Evolutionary conservation across 2,113 vertebrate genomes (phyloP), one percentile per base, ranked within the genome.

Genomic region (Tiliqua scincoides): DNA sequence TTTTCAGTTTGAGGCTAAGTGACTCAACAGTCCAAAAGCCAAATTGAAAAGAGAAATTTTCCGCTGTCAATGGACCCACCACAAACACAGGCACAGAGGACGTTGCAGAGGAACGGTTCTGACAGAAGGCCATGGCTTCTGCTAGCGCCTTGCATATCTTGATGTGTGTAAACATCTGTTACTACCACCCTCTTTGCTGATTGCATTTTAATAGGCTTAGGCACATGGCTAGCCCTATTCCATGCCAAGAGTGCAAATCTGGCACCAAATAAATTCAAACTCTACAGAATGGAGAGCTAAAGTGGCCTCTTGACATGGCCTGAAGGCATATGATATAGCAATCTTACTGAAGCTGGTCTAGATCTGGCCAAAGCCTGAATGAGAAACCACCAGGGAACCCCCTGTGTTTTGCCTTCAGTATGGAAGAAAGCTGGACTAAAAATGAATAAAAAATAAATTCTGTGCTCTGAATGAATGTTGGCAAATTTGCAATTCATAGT

Each of bases 31-130:
- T 0, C 54, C 35, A 7, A 80, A 32, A 79, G 20, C 54, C 8
- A 35, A 0, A 40, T 1, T 11, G 1, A 1, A 21, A 1, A 1
- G 10, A 43, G 6, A 2, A 32, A 0, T 62, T 30, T 88, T 1
- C 37, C 43, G 0, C 76, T 59, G n/a, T 11, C 74, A 6, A 3
- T 1, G 3, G 0, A 59, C 3, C 0, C 0, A 0, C 79, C 72
- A 72, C 54, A 43, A 61, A 40, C 0, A 48, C 15, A 48, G 32
- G 3, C 0, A 0, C 6, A 9, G 0, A 67, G 23, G 20, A 61
- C 1, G 0, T n/a, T 0, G 27, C 37, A 48, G n/a, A 67, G 15
- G 62, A 27, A 32, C 17, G 18, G 59, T 40, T 30, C 37, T 30
- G 35, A 82, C 18, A 70, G 70, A 54, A 52, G 3, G 21, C 43